Percentiles rank a stretch among this genome's conserved stretches.
Evolutionary conservation across 2,888 invertebrate species (phyloP).

Genomic region (Eustalomyia histrio): DNA sequence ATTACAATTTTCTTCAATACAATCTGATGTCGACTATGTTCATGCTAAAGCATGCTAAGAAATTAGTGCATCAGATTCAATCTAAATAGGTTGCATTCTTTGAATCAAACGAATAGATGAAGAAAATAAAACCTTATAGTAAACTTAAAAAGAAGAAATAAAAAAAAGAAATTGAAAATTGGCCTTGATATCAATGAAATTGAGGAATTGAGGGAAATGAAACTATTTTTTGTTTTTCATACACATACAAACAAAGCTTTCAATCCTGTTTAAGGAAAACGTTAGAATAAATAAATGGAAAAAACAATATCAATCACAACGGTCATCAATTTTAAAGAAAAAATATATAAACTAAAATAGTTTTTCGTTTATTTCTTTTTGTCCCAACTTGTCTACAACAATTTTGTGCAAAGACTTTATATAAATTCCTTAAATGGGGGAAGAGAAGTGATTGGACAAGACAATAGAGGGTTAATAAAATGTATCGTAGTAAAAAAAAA

Average conservation of each 20-base stretch:
- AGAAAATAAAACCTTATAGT: neutral
- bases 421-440: neutral
- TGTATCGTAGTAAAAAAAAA: too few relatives aligned
- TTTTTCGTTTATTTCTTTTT: constrained; percentile 16
- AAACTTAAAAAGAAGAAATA: neutral
- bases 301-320: constrained; percentile 56
- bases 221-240: constrained; percentile 21
- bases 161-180: too few relatives aligned
- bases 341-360: constrained; percentile 37
- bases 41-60: constrained; percentile 29
- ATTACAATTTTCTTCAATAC: constrained; percentile 1
- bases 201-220: constrained; percentile 30
- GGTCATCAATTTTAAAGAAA: constrained; percentile 52
- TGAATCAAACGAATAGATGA: neutral
- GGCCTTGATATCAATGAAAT: constrained; percentile 38
- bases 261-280: constrained; percentile 3
- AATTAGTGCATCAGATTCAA: constrained; percentile 53
- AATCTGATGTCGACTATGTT: constrained; percentile 34
- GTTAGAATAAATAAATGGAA: constrained; percentile 8
- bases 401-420: neutral
- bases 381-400: neutral
- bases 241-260: constrained; percentile 15
- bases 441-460: neutral
- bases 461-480: neutral
- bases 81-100: constrained; percentile 40